Conservation (phyloP, 2,888 invertebrate genomes). For the Cactoblastis cactorum region DNA sequence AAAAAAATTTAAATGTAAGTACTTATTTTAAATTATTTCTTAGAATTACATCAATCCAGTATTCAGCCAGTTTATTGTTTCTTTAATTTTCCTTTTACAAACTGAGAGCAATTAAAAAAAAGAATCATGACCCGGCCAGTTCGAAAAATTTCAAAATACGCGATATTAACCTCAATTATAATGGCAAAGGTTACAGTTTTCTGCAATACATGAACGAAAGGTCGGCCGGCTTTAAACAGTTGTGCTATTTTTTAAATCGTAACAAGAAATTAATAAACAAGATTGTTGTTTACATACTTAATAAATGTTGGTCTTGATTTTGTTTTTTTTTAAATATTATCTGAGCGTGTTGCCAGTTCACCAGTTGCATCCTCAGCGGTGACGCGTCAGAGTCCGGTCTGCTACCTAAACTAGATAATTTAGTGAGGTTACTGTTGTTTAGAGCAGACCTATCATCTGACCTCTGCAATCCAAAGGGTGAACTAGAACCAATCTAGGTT, state of each 20-base stretch:
- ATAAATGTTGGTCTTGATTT: not conserved
- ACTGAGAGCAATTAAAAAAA: conserved; percentile 7
- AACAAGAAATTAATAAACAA: not conserved
- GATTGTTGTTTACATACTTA: not conserved
- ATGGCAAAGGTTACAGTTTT: conserved; percentile 14
- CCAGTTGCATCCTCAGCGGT: no score
- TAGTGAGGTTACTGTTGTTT: no score
- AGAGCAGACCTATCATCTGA: no score
- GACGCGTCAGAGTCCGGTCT: no score
- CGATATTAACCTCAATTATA: conserved; percentile 13
- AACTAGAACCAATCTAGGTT: no score
- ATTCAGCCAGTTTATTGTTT: not conserved
- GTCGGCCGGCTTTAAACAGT: conserved; percentile 12
- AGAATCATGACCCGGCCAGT: conserved; percentile 7
- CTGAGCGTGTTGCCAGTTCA: no score
- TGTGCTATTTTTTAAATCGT: conserved; percentile 13
- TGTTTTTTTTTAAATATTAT: no score
- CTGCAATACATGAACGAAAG: conserved; percentile 11
- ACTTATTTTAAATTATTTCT: not conserved
- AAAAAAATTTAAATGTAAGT: no score
- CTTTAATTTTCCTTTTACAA: not conserved
- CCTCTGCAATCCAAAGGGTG: no score
- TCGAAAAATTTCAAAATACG: conserved; percentile 9
- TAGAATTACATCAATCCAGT: not conserved
- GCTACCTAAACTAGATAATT: no score